Base-by-base conservation (phyloP, 2,888 invertebrate genomes). In the Heteropelma amictum region DNA sequence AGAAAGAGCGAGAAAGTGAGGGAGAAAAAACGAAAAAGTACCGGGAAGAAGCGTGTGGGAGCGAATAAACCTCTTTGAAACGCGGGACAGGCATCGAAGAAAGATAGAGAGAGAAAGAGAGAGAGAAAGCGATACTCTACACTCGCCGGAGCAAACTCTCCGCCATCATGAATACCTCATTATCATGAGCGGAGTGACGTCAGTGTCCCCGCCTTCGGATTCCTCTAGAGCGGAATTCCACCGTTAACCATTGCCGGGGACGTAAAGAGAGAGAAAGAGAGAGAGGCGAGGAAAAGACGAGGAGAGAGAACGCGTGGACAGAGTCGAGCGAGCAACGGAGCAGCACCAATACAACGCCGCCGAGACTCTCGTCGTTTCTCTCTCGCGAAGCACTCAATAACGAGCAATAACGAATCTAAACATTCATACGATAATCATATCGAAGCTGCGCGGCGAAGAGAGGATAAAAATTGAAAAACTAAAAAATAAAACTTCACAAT, bases 131-230 rank as follows among this genome's bases (percentile, higher is more conserved):
- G 79, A 82, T 75, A 76, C 65, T 76, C 77, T 76, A 78, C 76
- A 75, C 81, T 80, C 82, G 79, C 72, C 77, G 81, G 92, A 68
- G 68, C 68, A 51, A 93, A 93, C 64, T 93, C 92, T 93, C 93
- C 93, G 94, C 94, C 94, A 94, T 94, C 93, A 94, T 94, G 94
- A 93, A 94, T 94, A 94, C 93, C 94, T 93, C 93, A 94, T 93
- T 93, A 93, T 93, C 93, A 93, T 92, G 93, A 91, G 89, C 88
- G 87, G 85, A 88, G 92, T 94, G 94, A 94, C 94, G 94, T 94
- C 94, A 94, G 92, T 91, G 91, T 91, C 91, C 91, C 91, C 89
- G 91, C 91, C 92, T 88, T 87, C 89, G 89, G 90, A 90, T 90
- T 89, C 90, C 89, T 89, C 88, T 87, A 87, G 87, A 89, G 89